Evolutionary conservation across 2,888 invertebrate species (phyloP).

Genomic region (Ctenicera cuprea): DNA sequence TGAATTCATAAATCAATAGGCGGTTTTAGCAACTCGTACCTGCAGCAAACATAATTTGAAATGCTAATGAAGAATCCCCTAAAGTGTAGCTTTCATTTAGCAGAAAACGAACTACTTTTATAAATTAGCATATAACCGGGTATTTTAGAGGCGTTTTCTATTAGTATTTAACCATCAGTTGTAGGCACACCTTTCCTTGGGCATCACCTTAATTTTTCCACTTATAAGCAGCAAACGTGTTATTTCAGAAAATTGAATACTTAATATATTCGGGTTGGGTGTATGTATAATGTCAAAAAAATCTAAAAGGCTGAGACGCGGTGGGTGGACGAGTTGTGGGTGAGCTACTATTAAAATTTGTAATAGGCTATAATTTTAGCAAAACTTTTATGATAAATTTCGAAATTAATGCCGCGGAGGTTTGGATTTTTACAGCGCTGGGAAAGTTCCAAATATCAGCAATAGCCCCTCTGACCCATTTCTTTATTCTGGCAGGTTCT

Average conservation of each 20-base stretch:
- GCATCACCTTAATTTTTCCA: constrained; percentile 47
- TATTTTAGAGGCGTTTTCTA: constrained; percentile 52
- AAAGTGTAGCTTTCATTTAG: constrained; percentile 10
- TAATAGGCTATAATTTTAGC: constrained; percentile 40
- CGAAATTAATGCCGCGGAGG: constrained; percentile 18
- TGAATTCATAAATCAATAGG: no score
- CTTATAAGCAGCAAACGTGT: constrained; percentile 52
- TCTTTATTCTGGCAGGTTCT: constrained; percentile 22
- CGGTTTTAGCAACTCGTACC: no score
- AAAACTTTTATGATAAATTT: constrained; percentile 28
- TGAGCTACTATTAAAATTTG: constrained; percentile 38
- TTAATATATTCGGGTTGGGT: constrained; percentile 50
- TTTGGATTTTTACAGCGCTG: constrained; percentile 7
- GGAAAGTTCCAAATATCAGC: constrained; percentile 32
- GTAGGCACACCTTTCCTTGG: constrained; percentile 52
- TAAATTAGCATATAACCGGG: constrained; percentile 41
- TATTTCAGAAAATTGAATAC: constrained; percentile 57
- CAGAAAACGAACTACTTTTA: constrained; percentile 25
- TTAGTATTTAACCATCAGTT: constrained; percentile 54
- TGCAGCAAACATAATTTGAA: no score
- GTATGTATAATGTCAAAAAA: constrained; percentile 36
- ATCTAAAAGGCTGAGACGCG: constrained; percentile 18
- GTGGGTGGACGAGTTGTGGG: constrained; percentile 40
- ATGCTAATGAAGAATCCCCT: no score
- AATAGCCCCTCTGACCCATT: constrained; percentile 23